phyloP scores from a whole-genome alignment of 1,140 invertebrate species.

The Meloidogyne exigua region DNA sequence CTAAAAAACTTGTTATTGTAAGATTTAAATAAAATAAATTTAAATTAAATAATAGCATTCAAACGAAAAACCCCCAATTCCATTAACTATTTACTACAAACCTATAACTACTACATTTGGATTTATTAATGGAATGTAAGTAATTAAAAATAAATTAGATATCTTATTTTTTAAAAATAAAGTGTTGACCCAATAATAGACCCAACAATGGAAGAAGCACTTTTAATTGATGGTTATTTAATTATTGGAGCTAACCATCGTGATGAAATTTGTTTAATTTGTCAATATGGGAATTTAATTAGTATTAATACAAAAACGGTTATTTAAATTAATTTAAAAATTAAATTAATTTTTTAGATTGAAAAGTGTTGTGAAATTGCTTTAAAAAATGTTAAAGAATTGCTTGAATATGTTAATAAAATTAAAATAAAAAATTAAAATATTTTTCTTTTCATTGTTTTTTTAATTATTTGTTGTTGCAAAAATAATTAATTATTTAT shows the following conservation, averaged over 20 bases:
- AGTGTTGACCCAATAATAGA: conserved; percentile 42
- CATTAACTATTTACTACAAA: conserved; percentile 38
- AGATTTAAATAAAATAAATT: conserved; percentile 25
- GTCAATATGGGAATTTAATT: conserved; percentile 29
- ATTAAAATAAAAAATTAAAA: conserved; percentile 8
- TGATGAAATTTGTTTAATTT: conserved; percentile 37
- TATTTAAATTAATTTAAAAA: no score
- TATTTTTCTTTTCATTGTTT: not conserved
- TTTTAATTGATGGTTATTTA: conserved; percentile 24
- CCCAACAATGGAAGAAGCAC: conserved; percentile 24
- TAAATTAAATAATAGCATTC: conserved; percentile 31
- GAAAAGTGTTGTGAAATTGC: conserved; percentile 31
- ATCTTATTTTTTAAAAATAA: not conserved
- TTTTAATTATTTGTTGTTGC: no score
- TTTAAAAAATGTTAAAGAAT: conserved; percentile 30
- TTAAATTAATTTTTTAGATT: conserved; percentile 29
- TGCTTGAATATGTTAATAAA: conserved; percentile 19
- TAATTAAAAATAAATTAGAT: not conserved
- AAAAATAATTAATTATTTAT: conserved; percentile 1
- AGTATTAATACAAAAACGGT: not conserved
- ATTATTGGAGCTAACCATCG: conserved; percentile 38
- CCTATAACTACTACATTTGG: conserved; percentile 35
- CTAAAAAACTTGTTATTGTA: conserved; percentile 37
- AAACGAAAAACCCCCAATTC: conserved; percentile 34
- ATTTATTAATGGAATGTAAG: conserved; percentile 42